Evolutionary conservation across 2,113 vertebrate species (phyloP), one percentile per base, ranked within the genome.

Genomic region (Aythya baeri): DNA sequence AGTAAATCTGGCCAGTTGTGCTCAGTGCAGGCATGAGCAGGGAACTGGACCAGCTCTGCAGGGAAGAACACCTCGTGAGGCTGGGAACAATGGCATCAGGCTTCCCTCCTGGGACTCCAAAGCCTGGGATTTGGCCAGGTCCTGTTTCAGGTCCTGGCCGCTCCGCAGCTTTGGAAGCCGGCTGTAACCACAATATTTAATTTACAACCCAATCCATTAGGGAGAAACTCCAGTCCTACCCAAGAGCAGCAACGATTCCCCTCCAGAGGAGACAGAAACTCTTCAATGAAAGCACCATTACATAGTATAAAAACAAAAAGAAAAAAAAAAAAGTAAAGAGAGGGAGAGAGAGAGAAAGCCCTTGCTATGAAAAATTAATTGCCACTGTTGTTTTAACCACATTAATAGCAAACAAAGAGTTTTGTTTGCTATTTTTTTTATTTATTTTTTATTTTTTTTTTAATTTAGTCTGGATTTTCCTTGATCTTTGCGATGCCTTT

Each of bases 401-500:
- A 84, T 62, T 94, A 67, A 91, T 86, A 91, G 88, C 89, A 91
- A 96, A 90, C 38, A 81, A 91, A 91, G 63, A 91, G 32, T 50
- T 41, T 41, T 41, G 13, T 41, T 41, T 41, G 41, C 13, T 41
- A 5, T 41, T 41, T 41, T 41, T 41, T 41, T 41, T 41, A 5
- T 41, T 41, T 41, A 11, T 41, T 38, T 9, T 38, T 38, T 9
- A 9, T 9, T 41, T 41, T 11, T 34, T 34, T 41, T 41, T 41
- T 41, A 11, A 41, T 91, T 96, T 96, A 92, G 90, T 91, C 88
- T 96, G 86, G 75, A 86, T 95, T 97, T 95, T 62, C 74, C 91
- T 93, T 97, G 87, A 97, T 97, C 94, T 95, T 17, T 72, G 61
- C 41, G 52, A 77, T 92, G 75, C 68, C 74, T 97, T 91, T 96